Base-by-base conservation (phyloP, 2,113 vertebrate genomes). In the Nothoprocta perdicaria region DNA sequence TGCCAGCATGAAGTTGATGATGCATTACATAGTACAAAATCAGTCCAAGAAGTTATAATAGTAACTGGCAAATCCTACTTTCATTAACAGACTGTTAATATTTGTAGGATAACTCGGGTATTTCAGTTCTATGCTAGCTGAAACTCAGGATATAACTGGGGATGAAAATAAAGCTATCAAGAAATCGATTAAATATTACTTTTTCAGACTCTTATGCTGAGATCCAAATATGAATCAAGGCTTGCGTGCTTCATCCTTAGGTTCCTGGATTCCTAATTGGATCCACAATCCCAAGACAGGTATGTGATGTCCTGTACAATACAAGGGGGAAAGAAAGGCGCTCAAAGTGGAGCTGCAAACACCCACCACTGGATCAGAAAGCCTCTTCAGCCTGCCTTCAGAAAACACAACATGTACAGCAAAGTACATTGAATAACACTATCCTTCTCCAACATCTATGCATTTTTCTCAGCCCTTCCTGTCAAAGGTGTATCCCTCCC, bases 41-140 rank as follows among this genome's bases (percentile, higher is more conserved):
- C 48, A 35, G 31, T 65, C 84, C 86, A 89, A 92, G 72, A 80
- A 65, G 53, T 88, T 89, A 67, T 13, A 93, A 55, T 55, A 41
- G 41, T 61, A 92, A 67, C 29, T 90, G 86, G 80, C 84, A 84
- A 27, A 21, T 24, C 18, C 27, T 61, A 3, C n/a, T 82, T 48
- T 86, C 84, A 75, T 74, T 63, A 81, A 84, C 60, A 91, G 14
- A 41, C 58, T 80, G 31, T 38, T 83, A 68, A 65, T 89, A 67
- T 84, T 90, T 89, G 74, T 69, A 84, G 65, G 52, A 62, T 84
- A 86, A 91, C 29, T 75, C 9, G 17, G 41, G 69, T 27, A 63
- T 77, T 72, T 88, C 50, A 43, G 14, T 31, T 55, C 60, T 80
- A 80, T 76, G 26, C 21, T 68, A 33, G 69, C 43, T 69, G 41